Conservation (phyloP, 35 echinoderm and acorn worm genomes). For the Heliocidaris erythrogramma region DNA sequence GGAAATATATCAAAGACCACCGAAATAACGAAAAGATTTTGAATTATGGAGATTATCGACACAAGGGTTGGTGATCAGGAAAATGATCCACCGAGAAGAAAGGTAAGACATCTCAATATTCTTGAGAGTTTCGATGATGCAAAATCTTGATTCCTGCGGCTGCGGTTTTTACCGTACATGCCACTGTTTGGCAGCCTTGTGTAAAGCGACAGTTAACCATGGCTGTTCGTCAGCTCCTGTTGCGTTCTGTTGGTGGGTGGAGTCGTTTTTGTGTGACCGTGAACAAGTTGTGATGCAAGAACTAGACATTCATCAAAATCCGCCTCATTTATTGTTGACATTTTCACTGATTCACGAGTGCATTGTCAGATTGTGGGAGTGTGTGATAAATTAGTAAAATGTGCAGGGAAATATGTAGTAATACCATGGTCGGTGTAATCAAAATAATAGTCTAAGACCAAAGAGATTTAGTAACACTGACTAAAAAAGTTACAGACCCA, state of each 20-base stretch:
- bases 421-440: too few species aligned
- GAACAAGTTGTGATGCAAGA: neutral
- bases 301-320: too few species aligned
- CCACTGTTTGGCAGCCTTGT: too few species aligned
- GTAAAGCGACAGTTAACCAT: neutral
- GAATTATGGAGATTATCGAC: conserved; percentile 3
- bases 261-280: neutral
- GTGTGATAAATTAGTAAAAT: too few species aligned
- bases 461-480: too few species aligned
- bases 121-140: neutral
- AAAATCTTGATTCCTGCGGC: neutral
- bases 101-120: neutral
- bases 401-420: too few species aligned
- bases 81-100: conserved; percentile 34
- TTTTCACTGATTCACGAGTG: too few species aligned
- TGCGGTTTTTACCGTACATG: neutral
- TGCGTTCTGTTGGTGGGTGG: neutral
- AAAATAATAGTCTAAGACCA: too few species aligned
- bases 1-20: neutral
- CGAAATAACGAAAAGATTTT: neutral
- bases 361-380: too few species aligned
- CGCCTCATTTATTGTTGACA: too few species aligned
- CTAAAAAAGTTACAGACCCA: too few species aligned
- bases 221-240: neutral
- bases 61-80: conserved; percentile 7